These are phyloP conservation scores for Sebastes cheni DNA, from an alignment of 2,797 vertebrate genomes.

Conservation along the genomic window DNA sequence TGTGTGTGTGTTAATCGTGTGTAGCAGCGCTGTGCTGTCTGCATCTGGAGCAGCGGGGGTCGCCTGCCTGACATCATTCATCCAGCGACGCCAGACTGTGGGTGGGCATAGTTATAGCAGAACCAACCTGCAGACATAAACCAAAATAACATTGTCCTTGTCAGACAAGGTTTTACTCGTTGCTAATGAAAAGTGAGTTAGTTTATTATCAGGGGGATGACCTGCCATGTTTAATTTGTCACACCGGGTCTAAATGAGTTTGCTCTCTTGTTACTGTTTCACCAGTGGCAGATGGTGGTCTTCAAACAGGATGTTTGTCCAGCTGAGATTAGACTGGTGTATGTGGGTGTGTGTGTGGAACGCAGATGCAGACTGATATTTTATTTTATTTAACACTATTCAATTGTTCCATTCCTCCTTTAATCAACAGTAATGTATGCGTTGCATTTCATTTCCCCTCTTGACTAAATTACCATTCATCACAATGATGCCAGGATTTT, in stretches of 20 bases:
- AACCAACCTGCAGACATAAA: not conserved
- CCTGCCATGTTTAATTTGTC: constrained; percentile 54
- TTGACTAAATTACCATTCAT: not conserved
- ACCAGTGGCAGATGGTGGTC: constrained; percentile 73
- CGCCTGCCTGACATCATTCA: not conserved
- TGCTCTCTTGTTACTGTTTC: constrained; percentile 70
- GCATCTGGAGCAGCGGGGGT: not conserved
- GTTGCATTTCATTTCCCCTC: not conserved
- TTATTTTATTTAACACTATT: not conserved
- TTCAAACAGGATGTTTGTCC: constrained; percentile 77
- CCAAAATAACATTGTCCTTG: not conserved
- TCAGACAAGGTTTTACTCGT: constrained; percentile 30
- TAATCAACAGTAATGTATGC: not conserved
- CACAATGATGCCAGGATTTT: not conserved
- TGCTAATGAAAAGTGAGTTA: constrained; percentile 54
- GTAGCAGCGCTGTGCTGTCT: not conserved
- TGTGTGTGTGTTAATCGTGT: not conserved
- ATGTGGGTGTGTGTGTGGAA: constrained; percentile 27
- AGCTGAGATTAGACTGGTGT: constrained; percentile 54
- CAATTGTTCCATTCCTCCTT: constrained; percentile 1
- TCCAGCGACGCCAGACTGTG: not conserved
- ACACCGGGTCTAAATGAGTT: constrained; percentile 58
- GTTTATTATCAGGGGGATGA: constrained; percentile 39
- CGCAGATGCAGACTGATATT: not conserved
- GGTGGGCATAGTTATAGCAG: not conserved